Percentiles rank a stretch among this genome's conserved stretches.
Conservation (phyloP, 2,113 vertebrate genomes). For the Sisor rabdophorus region DNA sequence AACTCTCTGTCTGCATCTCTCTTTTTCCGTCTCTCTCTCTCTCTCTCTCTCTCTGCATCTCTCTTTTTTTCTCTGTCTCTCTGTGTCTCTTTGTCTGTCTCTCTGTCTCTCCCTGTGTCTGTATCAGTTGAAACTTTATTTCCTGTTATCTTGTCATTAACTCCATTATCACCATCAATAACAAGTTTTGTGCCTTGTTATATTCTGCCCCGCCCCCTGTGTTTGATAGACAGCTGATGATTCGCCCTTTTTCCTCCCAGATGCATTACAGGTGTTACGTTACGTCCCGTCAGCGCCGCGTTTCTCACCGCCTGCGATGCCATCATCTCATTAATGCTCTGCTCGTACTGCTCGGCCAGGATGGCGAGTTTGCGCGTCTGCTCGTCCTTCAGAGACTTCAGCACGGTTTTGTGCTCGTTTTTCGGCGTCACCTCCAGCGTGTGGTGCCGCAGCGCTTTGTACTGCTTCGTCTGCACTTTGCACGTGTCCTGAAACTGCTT, state of each 20-base stretch:
- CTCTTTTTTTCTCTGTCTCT: too few species aligned
- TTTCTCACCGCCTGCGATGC: slow-evolving; percentile 90
- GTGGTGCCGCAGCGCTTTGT: slow-evolving; percentile 98
- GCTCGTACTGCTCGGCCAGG: slow-evolving; percentile 97
- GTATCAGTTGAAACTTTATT: too few species aligned
- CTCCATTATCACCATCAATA: too few species aligned
- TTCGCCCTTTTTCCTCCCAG: not conserved
- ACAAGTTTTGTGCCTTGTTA: not conserved
- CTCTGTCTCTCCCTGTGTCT: too few species aligned
- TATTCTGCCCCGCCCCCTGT: not conserved
- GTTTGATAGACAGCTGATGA: not conserved
- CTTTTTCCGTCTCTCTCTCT: too few species aligned
- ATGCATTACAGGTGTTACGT: not conserved
- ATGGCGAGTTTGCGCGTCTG: slow-evolving; percentile 98
- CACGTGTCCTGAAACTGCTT: slow-evolving; percentile 99
- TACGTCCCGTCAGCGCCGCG: not conserved
- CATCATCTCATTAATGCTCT: slow-evolving; percentile 99
- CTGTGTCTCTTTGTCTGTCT: too few species aligned
- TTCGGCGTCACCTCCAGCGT: slow-evolving; percentile 98
- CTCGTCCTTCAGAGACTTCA: slow-evolving; percentile 97
- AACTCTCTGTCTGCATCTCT: too few species aligned
- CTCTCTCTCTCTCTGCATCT: too few species aligned
- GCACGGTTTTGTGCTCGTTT: slow-evolving; percentile 95
- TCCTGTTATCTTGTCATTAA: too few species aligned
- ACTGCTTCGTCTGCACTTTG: slow-evolving; percentile 99